Conservation (phyloP, 2,113 vertebrate species). For the Aviceda subcristata region DNA sequence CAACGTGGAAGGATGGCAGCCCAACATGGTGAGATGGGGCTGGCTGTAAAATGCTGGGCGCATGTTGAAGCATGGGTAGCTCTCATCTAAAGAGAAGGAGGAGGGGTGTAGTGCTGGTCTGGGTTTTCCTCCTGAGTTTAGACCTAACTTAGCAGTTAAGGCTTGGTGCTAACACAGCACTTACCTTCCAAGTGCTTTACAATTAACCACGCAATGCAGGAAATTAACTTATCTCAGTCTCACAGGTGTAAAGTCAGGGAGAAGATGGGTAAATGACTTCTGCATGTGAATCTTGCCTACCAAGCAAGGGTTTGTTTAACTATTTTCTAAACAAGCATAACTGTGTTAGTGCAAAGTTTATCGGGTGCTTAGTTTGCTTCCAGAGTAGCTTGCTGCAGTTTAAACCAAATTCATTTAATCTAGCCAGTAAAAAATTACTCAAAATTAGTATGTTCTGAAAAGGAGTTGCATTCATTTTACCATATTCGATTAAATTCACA, state of each 20-base stretch:
- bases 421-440: background rate
- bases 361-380: rapidly evolving
- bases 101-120: background rate
- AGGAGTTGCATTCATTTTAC: background rate
- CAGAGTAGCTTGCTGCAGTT: background rate
- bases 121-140: background rate
- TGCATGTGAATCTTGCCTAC: background rate
- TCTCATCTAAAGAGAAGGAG: background rate
- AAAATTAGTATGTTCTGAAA: rapidly evolving
- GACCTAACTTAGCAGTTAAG: background rate
- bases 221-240: background rate
- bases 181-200: background rate
- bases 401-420: background rate
- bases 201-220: rapidly evolving
- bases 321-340: rapidly evolving
- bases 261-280: background rate
- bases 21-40: conserved; percentile 88
- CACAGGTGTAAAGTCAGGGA: background rate
- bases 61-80: rapidly evolving
- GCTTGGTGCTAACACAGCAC: background rate
- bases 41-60: rapidly evolving
- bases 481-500: rapidly evolving
- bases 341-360: rapidly evolving
- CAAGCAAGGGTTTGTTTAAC: background rate
- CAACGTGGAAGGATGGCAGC: conserved; percentile 97